phyloP scores from a whole-genome alignment of 2,113 vertebrate species.

The Pollachius pollachius region DNA sequence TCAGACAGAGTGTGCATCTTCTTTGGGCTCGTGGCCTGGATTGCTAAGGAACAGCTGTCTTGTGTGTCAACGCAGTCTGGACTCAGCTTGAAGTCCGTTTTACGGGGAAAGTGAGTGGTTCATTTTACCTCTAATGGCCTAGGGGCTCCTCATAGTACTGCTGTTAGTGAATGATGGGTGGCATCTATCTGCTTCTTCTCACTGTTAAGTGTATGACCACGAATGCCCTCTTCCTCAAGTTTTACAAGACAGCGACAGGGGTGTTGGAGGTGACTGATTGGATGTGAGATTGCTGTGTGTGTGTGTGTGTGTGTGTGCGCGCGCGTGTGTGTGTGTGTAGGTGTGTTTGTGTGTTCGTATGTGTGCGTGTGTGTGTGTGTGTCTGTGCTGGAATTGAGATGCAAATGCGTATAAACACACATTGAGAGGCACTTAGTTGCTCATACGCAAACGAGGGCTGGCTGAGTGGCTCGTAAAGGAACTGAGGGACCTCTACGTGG shows the following conservation, averaged over 20 bases:
- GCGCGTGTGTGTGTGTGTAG: no score
- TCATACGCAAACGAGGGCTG: background rate
- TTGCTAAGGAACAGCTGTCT: no score
- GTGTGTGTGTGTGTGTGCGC: no score
- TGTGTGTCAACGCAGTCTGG: background rate
- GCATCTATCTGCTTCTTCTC: constrained; percentile 11
- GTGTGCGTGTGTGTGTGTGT: background rate
- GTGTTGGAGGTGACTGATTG: background rate
- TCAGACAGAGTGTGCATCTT: no score
- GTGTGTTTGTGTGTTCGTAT: no score
- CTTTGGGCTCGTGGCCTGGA: no score
- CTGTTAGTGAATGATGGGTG: background rate
- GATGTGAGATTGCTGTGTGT: background rate
- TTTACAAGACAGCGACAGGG: constrained; percentile 5
- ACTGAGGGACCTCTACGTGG: background rate
- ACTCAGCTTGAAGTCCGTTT: background rate
- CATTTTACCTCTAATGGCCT: constrained; percentile 2
- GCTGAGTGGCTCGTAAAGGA: constrained; percentile 13
- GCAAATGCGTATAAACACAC: background rate
- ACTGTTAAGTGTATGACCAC: background rate
- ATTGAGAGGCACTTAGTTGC: background rate
- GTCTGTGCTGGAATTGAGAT: background rate
- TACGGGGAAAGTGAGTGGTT: constrained; percentile 1
- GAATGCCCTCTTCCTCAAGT: background rate
- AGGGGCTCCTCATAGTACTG: constrained; percentile 1